These are phyloP conservation scores for Thelaira solivaga DNA, from an alignment of 2,888 invertebrate species.

Conservation along the genomic window DNA sequence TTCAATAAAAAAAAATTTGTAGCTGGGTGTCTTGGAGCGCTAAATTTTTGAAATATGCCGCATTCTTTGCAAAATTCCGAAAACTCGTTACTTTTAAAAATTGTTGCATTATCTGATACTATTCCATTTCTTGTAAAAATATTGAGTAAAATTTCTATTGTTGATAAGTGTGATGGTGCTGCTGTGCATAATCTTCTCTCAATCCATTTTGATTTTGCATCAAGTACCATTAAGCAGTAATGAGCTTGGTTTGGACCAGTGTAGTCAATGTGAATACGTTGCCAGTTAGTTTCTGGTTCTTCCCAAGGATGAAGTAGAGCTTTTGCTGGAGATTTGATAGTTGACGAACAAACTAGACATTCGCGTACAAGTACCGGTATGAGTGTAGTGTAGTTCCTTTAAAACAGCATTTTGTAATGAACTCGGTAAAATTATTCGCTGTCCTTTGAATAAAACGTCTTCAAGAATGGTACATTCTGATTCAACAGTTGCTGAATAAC, in stretches of 20 bases:
- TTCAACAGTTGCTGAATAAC: background rate
- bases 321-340: slow-evolving; percentile 23
- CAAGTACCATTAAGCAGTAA: slow-evolving; percentile 8
- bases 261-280: slow-evolving; percentile 6
- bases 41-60: slow-evolving; percentile 51
- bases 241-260: slow-evolving; percentile 3
- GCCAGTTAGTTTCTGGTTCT: slow-evolving; percentile 19
- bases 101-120: background rate
- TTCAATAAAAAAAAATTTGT: no score
- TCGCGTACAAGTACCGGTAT: slow-evolving; percentile 65
- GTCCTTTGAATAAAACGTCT: background rate
- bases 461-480: background rate
- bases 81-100: slow-evolving; percentile 24
- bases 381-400: slow-evolving; percentile 63
- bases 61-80: slow-evolving; percentile 27
- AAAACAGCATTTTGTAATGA: slow-evolving; percentile 43
- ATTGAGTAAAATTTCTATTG: slow-evolving; percentile 43
- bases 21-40: background rate
- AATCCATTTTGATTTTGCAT: slow-evolving; percentile 44
- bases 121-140: slow-evolving; percentile 37
- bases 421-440: background rate
- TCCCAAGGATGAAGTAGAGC: slow-evolving; percentile 40
- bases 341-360: slow-evolving; percentile 63
- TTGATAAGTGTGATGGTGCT: slow-evolving; percentile 43
- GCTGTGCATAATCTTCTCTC: slow-evolving; percentile 4